Evolutionary conservation across 1,140 invertebrate species (phyloP).

Genomic region (Drosophila trapezifrons): DNA sequence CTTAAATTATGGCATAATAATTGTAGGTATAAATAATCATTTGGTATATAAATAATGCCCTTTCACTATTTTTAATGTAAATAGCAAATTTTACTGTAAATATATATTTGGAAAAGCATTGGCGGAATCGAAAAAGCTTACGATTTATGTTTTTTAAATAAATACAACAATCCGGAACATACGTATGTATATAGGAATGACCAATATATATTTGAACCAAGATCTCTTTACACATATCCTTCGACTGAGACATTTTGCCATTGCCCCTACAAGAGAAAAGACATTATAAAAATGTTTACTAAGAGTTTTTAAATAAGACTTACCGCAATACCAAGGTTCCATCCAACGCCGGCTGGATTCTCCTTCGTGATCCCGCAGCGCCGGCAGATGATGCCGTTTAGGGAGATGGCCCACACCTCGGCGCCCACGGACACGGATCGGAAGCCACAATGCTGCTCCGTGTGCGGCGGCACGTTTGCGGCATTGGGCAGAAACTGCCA

Average conservation of each 20-base stretch:
- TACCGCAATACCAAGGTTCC: slow-evolving; percentile 90
- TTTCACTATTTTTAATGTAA: neutral
- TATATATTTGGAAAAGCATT: slow-evolving; percentile 13
- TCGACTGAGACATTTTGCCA: slow-evolving; percentile 80
- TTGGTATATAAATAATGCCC: slow-evolving; percentile 7
- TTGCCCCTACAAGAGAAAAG: slow-evolving; percentile 66
- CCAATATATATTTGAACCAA: slow-evolving; percentile 4
- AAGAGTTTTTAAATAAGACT: slow-evolving; percentile 54
- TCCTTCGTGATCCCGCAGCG: slow-evolving; percentile 89
- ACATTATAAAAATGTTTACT: too few species aligned
- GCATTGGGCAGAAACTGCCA: slow-evolving; percentile 88
- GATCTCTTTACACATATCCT: slow-evolving; percentile 61
- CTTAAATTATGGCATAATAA: slow-evolving; percentile 15
- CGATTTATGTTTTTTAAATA: slow-evolving; percentile 19
- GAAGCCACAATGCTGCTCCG: slow-evolving; percentile 86
- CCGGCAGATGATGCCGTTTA: slow-evolving; percentile 89
- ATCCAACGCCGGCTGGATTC: slow-evolving; percentile 89
- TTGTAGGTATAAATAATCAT: neutral
- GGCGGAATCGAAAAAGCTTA: slow-evolving; percentile 19
- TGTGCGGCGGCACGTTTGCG: slow-evolving; percentile 86
- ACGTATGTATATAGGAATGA: slow-evolving; percentile 39
- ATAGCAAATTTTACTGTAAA: neutral
- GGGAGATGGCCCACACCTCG: slow-evolving; percentile 90
- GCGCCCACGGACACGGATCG: slow-evolving; percentile 87
- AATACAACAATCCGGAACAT: slow-evolving; percentile 35